Evolutionary conservation across 2,888 invertebrate genomes (phyloP), one percentile per base, ranked within the genome.

Genomic region (Holacanthella duospinosa): DNA sequence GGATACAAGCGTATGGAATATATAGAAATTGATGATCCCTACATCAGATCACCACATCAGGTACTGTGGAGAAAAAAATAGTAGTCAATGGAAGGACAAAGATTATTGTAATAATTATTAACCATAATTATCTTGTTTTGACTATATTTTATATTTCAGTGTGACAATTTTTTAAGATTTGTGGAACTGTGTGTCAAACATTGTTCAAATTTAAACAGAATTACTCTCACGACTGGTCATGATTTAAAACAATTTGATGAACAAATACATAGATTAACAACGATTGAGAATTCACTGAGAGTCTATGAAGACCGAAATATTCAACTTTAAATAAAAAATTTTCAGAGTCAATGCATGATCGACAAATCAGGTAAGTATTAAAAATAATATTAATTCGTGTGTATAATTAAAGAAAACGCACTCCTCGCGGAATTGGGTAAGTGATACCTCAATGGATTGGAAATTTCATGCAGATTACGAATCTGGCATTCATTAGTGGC

Each of bases 361-460:
- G 94, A 67, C 89, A 92, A 80, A 89, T 94, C 66, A 84, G 83
- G 93, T 93, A n/a, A 82, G 83, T n/a, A n/a, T n/a, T n/a, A n/a
- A n/a, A n/a, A n/a, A n/a, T n/a, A n/a, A n/a, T n/a, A n/a, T n/a
- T n/a, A n/a, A n/a, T n/a, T n/a, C n/a, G n/a, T n/a, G n/a, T n/a
- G n/a, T n/a, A n/a, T n/a, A n/a, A n/a, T n/a, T n/a, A n/a, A n/a
- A n/a, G n/a, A n/a, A n/a, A n/a, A n/a, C n/a, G n/a, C n/a, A n/a
- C n/a, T n/a, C n/a, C n/a, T n/a, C n/a, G n/a, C n/a, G n/a, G n/a
- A n/a, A n/a, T n/a, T n/a, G n/a, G n/a, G n/a, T n/a, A n/a, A n/a
- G n/a, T n/a, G n/a, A n/a, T n/a, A n/a, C n/a, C n/a, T n/a, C n/a
- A n/a, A n/a, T n/a, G n/a, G n/a, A n/a, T n/a, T n/a, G n/a, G n/a